Base-by-base conservation (phyloP, 2,888 invertebrate genomes). In the Odontothrips loti region DNA sequence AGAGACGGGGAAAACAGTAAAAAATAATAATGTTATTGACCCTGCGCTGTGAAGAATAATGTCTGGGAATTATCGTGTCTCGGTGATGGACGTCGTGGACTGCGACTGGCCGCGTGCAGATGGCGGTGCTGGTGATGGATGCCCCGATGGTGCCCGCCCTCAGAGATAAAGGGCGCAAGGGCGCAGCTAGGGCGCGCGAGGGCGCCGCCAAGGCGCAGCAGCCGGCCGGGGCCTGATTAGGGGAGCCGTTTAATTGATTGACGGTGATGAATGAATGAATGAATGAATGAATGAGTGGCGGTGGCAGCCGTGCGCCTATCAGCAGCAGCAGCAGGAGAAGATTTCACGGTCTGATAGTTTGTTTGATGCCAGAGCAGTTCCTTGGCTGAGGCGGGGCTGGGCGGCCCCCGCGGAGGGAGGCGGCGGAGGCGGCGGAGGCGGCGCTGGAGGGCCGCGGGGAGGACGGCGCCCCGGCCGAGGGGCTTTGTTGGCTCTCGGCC, bases 261-360 rank as follows among this genome's bases (percentile, higher is more conserved):
- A 58, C 58, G 58, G 58, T 58, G 58, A 58, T 58, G 58, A 58
- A 43, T 43, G 34, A 43, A 43, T 43, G 34, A 43, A 43, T 43
- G 34, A 43, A 2, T 43, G 34, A 43, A 43, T 43, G 34, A 43
- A 43, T 43, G 34, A 43, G 6, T 43, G 34, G 34, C 34, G 34
- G 34, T 43, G 34, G 34, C 34, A 43, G 34, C 3, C 34, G 34
- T 6, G 34, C 6, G 34, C 34, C 6, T 6, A 43, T 2, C 34
- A 43, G 34, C 34, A 43, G 34, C 34, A 43, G 34, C 6, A 2
- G 34, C 23, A 23, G 68, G 27, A 27, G 68, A 27, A 75, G 23
- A 12, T 75, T 75, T 75, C 68, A 75, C 68, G 68, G 68, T 23
- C 68, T 27, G 68, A 75, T 75, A 75, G 68, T 75, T 75, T 1